Evolutionary conservation across 1,140 invertebrate genomes (phyloP).

Genomic region (Scylla paramamosain): DNA sequence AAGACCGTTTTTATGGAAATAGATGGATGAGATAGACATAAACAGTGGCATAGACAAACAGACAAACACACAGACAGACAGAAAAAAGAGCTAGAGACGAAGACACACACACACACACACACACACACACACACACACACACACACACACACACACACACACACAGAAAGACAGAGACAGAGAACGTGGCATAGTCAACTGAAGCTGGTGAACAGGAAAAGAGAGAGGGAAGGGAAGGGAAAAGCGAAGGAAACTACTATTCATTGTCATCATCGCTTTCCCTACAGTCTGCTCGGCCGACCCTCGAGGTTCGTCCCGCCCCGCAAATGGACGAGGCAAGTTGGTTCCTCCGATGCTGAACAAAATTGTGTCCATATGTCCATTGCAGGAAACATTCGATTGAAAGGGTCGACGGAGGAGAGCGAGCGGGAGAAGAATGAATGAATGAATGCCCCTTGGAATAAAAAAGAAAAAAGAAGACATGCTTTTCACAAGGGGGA

Average conservation of each 20-base stretch:
- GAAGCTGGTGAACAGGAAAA: background rate
- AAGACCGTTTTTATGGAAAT: no score
- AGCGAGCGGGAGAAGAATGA: background rate
- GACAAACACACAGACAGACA: background rate
- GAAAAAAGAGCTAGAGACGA: background rate
- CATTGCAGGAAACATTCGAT: background rate
- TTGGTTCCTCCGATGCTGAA: background rate
- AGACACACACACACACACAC: no score
- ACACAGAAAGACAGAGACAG: background rate
- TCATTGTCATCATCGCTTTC: background rate
- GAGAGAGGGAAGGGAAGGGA: background rate
- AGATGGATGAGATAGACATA: background rate
- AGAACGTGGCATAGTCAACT: background rate
- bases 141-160: no score
- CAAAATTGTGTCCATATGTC: constrained; percentile 3
- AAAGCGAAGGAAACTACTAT: background rate
- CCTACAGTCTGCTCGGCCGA: background rate
- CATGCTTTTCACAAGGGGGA: no score
- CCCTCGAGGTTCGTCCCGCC: background rate
- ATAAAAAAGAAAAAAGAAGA: no score
- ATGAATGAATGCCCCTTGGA: no score
- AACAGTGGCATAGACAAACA: background rate
- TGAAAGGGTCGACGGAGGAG: background rate
- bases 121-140: no score
- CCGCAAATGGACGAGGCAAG: background rate